Evolutionary conservation across 2,113 vertebrate species (phyloP), one percentile per base, ranked within the genome.

Genomic region (Petrocephalus microphthalmus): DNA sequence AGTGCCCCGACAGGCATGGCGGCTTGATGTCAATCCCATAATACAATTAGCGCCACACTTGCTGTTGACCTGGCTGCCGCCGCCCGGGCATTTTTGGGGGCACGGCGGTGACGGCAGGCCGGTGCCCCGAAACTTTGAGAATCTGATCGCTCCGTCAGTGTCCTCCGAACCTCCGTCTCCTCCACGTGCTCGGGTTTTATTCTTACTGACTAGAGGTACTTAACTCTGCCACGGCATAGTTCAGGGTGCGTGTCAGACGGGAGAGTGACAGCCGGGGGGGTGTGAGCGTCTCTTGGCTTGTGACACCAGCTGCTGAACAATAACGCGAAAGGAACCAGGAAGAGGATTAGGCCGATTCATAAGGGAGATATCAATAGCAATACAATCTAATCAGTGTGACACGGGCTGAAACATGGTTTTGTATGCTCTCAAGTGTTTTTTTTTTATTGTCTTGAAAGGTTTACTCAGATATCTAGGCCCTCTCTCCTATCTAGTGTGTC

Each of bases 21-120:
- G 95, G 91, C 95, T 96, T 94, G 96, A 96, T 96, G 97, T 97
- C 97, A 96, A 96, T 95, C 97, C 96, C 96, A 95, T 97, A 96
- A 97, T 96, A 96, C 97, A 97, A 97, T 97, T 97, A 97, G 96
- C 96, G 95, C 25, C 96, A 95, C 96, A 95, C 96, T 95, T 95
- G 96, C 95, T 91, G 92, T 93, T 98, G 97, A 98, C 97, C 97
- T 97, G 97, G 97, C 96, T 94, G 93, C 94, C 92, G 5, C 89
- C 93, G 94, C 94, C 95, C 92, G 91, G 91, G 95, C 88, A 92
- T 94, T 95, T 95, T 95, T 93, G 93, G 92, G 93, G 94, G 96
- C 96, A 97, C 95, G 96, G 96, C 95, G 96, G 96, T 95, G 92
- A 94, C 84, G 92, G 92, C 85, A 10, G 89, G 54, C 11, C 19